A percentile compares a stretch with the other conserved stretches of the same genome.
Evolutionary conservation across 1,140 invertebrate genomes (phyloP).

Genomic region (Dinothrombium tinctorium): DNA sequence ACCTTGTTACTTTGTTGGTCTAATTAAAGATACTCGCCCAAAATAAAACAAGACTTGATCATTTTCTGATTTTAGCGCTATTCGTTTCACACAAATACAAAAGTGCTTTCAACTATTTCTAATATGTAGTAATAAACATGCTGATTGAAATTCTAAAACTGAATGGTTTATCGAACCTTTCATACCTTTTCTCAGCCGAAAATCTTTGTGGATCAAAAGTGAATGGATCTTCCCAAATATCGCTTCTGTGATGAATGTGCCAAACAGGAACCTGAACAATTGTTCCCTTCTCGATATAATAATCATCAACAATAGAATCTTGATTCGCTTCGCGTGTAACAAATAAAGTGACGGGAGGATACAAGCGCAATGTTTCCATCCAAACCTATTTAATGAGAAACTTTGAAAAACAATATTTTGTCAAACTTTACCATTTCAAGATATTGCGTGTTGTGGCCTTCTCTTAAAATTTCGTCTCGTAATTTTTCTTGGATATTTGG

Average conservation of each 20-base stretch:
- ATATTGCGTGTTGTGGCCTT: neutral
- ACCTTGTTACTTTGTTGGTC: no score
- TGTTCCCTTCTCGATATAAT: constrained; percentile 17
- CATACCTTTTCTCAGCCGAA: constrained; percentile 8
- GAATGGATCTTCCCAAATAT: constrained; percentile 21
- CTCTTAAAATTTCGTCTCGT: constrained; percentile 15
- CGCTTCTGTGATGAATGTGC: constrained; percentile 19
- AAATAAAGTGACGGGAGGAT: constrained; percentile 17
- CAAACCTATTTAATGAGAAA: constrained; percentile 11
- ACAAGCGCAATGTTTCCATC: constrained; percentile 16
- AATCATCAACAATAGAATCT: constrained; percentile 17
- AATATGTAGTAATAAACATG: no score
- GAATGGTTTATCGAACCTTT: no score
- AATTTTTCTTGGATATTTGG: constrained; percentile 22
- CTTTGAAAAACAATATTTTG: neutral
- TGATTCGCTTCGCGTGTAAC: constrained; percentile 9
- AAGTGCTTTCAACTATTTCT: no score
- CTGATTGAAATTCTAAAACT: no score
- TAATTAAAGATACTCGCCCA: no score
- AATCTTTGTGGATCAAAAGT: constrained; percentile 27
- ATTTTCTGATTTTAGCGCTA: no score
- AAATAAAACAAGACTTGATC: no score
- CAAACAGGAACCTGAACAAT: constrained; percentile 18
- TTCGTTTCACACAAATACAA: no score
- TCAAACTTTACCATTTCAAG: constrained; percentile 1